Conservation (phyloP, 2,888 invertebrate species). For the Acrobasis repandana region DNA sequence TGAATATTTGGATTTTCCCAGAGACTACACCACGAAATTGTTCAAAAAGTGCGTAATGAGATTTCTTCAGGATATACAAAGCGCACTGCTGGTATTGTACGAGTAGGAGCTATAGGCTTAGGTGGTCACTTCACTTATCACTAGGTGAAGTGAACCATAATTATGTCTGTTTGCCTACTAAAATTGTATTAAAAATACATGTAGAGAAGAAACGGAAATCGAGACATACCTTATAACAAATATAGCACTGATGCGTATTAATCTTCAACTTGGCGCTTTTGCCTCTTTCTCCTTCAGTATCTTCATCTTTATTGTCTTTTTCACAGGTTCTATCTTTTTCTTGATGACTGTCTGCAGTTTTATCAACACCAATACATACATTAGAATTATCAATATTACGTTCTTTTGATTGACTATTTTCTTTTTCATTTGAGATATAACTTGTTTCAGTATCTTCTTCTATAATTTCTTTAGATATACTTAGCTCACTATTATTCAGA, state of each 20-base stretch:
- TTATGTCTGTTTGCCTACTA: too few relatives aligned
- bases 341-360: background rate
- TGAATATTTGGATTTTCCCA: too few relatives aligned
- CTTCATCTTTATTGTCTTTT: background rate
- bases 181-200: too few relatives aligned
- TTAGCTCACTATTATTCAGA: too few relatives aligned
- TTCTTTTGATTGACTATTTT: background rate
- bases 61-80: too few relatives aligned
- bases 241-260: conserved; percentile 63
- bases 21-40: too few relatives aligned
- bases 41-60: too few relatives aligned
- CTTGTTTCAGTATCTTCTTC: background rate
- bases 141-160: too few relatives aligned
- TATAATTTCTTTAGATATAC: background rate
- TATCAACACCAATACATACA: background rate
- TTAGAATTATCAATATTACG: background rate
- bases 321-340: background rate
- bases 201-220: too few relatives aligned
- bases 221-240: conserved; percentile 63
- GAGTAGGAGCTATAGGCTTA: too few relatives aligned
- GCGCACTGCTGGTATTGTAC: too few relatives aligned
- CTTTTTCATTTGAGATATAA: background rate
- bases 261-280: conserved; percentile 44
- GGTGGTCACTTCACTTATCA: too few relatives aligned
- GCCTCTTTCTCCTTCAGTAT: conserved; percentile 20